Evolutionary conservation across 2,797 vertebrate species (phyloP).

Genomic region (Limosa lapponica): DNA sequence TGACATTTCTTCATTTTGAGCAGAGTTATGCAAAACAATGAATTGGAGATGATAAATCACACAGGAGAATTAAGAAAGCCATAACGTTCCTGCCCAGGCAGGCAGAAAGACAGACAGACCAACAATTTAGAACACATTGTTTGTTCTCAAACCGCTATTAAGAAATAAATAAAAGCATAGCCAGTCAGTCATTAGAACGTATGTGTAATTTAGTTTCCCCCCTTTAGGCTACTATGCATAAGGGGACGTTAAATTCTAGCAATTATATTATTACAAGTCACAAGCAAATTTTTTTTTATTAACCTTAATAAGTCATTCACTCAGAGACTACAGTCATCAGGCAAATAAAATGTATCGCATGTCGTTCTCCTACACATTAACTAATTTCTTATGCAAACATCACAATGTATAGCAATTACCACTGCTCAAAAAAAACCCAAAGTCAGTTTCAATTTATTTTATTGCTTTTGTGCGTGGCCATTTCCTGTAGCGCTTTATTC

Average conservation of each 20-base stretch:
- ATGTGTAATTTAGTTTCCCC: constrained; percentile 72
- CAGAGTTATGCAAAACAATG: constrained; percentile 87
- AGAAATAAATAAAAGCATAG: constrained; percentile 79
- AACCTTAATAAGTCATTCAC: constrained; percentile 85
- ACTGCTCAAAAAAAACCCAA: constrained; percentile 77
- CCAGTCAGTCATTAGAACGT: constrained; percentile 78
- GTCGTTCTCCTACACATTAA: constrained; percentile 81
- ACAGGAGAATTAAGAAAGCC: constrained; percentile 82
- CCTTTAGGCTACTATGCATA: constrained; percentile 80
- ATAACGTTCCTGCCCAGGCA: constrained; percentile 81
- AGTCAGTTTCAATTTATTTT: constrained; percentile 84
- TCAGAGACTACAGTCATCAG: constrained; percentile 80
- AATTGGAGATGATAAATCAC: constrained; percentile 86
- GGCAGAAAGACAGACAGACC: constrained; percentile 82
- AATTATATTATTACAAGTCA: constrained; percentile 82
- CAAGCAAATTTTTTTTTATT: constrained; percentile 82
- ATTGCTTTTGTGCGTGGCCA: constrained; percentile 79
- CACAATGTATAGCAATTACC: constrained; percentile 85
- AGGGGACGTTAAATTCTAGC: constrained; percentile 80
- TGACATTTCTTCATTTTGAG: constrained; percentile 88
- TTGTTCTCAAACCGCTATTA: constrained; percentile 79
- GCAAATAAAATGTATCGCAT: constrained; percentile 82
- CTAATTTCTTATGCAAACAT: constrained; percentile 86
- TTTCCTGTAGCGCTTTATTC: constrained; percentile 74
- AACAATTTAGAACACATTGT: constrained; percentile 82